Percentiles rank a stretch among this genome's conserved stretches.
These are phyloP conservation scores for Oceanodroma leucorhoa DNA, from an alignment of 2,797 vertebrate genomes.

Conservation along the genomic window DNA sequence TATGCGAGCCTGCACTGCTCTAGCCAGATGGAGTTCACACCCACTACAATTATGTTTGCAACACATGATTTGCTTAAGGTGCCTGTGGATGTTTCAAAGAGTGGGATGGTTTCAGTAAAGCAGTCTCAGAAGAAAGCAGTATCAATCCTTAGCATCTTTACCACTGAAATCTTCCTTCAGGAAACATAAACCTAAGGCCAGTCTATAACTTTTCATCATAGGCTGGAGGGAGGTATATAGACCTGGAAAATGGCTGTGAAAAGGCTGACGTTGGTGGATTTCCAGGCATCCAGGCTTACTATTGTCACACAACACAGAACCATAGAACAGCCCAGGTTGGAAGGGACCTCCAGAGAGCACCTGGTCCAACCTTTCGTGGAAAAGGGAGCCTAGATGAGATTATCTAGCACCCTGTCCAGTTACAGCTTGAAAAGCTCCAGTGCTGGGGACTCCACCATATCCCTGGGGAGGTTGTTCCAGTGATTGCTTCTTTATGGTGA, in stretches of 20 bases:
- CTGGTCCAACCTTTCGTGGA: neutral
- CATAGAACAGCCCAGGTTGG: neutral
- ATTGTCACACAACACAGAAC: accelerated
- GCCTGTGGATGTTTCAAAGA: constrained; percentile 34
- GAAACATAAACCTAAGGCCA: neutral
- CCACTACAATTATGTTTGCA: constrained; percentile 67
- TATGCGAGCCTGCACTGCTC: neutral
- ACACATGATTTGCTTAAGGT: constrained; percentile 56
- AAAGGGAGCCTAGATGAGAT: neutral
- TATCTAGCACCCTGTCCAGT: neutral
- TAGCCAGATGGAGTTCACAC: constrained; percentile 64
- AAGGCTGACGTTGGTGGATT: neutral
- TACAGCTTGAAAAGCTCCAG: accelerated
- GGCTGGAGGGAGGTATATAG: neutral
- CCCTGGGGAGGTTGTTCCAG: neutral
- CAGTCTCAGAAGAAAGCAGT: neutral
- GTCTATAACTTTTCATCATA: neutral
- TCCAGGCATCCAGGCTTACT: neutral
- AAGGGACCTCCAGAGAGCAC: neutral
- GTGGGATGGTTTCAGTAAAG: constrained; percentile 25
- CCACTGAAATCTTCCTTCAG: neutral
- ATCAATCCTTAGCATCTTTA: neutral
- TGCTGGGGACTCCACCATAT: neutral
- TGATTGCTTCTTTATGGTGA: neutral
- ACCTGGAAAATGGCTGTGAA: neutral